Base-by-base conservation (phyloP, 2,113 vertebrate genomes). In the Rhinolophus sinicus region DNA sequence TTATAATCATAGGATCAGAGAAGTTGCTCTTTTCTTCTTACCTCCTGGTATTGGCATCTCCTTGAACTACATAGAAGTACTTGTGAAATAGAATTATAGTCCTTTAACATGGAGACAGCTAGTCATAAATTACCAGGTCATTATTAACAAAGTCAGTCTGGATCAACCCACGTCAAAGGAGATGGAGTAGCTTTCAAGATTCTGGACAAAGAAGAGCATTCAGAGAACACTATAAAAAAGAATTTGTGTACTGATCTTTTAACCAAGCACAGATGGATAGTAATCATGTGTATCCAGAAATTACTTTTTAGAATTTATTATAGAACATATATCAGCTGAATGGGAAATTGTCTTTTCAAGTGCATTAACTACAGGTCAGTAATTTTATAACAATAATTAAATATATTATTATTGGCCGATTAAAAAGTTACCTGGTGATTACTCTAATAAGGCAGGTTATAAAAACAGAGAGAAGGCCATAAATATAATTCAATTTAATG, bases 101-200 rank as follows among this genome's bases (percentile, higher is more conserved):
- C 30, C 62, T 67, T 18, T 56, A 47, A 14, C 28, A 13, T 94
- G 54, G 84, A 33, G 67, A 78, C 21, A 90, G 58, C n/a, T 28
- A 77, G 76, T 83, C 10, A 6, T 88, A 92, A 92, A 96, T 97
- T 95, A 78, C 62, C 35, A 44, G n/a, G 70, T 85, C 65, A 44
- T 91, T 93, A 88, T 69, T 64, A 88, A 35, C 69, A 96, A 94
- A 93, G 38, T 38, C 82, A 78, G 10, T 50, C n/a, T 97, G 72
- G 19, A 91, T 62, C 73, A 86, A 86, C 44, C 54, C 65, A 64
- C 35, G 86, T 89, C 73, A 88, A 69, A 89, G 24, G 18, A 88
- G n/a, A 92, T 70, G 24, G 76, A 84, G 6, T 35, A 87, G 33
- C 26, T 73, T 72, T 96, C 40, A 93, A 54, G 60, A 91, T 28